These are phyloP conservation scores for Cotesia chilonis DNA, from an alignment of 1,140 invertebrate species.

Conservation along the genomic window DNA sequence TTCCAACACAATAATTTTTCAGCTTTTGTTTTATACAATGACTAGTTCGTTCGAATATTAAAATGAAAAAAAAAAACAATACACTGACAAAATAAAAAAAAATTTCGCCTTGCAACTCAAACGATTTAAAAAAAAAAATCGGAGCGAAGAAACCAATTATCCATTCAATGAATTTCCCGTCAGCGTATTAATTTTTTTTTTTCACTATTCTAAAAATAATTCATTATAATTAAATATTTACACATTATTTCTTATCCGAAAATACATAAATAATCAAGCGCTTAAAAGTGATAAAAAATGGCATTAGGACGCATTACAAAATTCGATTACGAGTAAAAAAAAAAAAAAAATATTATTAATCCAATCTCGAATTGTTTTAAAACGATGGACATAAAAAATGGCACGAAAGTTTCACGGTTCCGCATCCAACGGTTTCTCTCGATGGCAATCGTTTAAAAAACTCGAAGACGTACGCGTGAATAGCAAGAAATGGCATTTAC, in stretches of 20 bases:
- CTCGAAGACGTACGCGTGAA: not conserved
- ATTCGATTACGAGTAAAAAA: slow-evolving; percentile 20
- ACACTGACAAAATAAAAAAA: slow-evolving; percentile 28
- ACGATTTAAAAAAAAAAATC: slow-evolving; percentile 7
- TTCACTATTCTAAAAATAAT: too few relatives aligned
- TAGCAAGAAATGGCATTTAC: slow-evolving; percentile 2
- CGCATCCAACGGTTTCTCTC: slow-evolving; percentile 21
- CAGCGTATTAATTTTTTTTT: too few relatives aligned
- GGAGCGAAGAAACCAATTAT: slow-evolving; percentile 6
- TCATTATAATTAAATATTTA: too few relatives aligned
- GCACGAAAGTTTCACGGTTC: slow-evolving; percentile 38
- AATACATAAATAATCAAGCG: too few relatives aligned
- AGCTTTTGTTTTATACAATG: slow-evolving; percentile 48
- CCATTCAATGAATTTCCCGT: not conserved
- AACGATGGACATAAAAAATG: slow-evolving; percentile 19
- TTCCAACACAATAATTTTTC: slow-evolving; percentile 12
- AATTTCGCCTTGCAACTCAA: slow-evolving; percentile 22
- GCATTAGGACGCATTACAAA: slow-evolving; percentile 9
- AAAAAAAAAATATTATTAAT: slow-evolving; percentile 18
- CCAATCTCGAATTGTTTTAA: not conserved
- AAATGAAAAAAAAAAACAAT: slow-evolving; percentile 39
- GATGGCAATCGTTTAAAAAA: slow-evolving; percentile 14
- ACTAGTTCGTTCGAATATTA: slow-evolving; percentile 57
- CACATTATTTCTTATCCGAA: too few relatives aligned
- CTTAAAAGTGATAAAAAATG: too few relatives aligned